These are phyloP conservation scores for Willisornis vidua DNA, from an alignment of 2,113 vertebrate species.

Conservation along the genomic window DNA sequence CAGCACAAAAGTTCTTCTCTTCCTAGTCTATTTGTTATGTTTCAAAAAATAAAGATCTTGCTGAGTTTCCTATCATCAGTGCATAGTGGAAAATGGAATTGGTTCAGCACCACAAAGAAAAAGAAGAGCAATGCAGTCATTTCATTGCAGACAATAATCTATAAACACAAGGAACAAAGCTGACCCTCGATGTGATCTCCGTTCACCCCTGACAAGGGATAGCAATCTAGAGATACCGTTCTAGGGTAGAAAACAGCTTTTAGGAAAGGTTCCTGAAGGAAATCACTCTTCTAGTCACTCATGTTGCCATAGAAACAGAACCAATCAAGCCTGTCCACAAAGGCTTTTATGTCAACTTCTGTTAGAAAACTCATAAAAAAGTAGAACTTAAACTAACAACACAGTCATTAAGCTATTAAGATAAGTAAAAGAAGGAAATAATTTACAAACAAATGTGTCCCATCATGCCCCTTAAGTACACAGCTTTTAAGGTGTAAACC, in stretches of 20 bases:
- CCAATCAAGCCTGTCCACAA: slow-evolving; percentile 76
- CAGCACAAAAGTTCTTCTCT: neutral
- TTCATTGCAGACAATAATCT: slow-evolving; percentile 72
- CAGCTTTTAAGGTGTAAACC: neutral
- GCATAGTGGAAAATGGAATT: slow-evolving; percentile 23
- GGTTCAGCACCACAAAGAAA: slow-evolving; percentile 39
- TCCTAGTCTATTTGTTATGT: slow-evolving; percentile 40
- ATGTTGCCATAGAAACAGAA: slow-evolving; percentile 79
- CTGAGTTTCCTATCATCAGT: slow-evolving; percentile 18
- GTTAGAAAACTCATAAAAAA: slow-evolving; percentile 77
- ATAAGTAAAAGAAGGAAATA: neutral
- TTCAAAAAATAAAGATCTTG: slow-evolving; percentile 36
- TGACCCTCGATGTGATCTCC: slow-evolving; percentile 77
- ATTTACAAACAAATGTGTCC: slow-evolving; percentile 8
- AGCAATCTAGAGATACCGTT: slow-evolving; percentile 71
- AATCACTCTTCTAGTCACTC: slow-evolving; percentile 76
- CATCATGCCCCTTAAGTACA: neutral
- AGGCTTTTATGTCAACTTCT: slow-evolving; percentile 77
- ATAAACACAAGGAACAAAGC: slow-evolving; percentile 73
- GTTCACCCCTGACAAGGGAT: slow-evolving; percentile 72
- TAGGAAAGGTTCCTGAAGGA: slow-evolving; percentile 78
- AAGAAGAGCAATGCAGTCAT: slow-evolving; percentile 52
- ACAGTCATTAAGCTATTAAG: slow-evolving; percentile 53
- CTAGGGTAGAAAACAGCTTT: slow-evolving; percentile 76
- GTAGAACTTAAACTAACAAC: slow-evolving; percentile 66